Conservation (phyloP, 2,888 invertebrate genomes). For the Tipula lateralis region DNA sequence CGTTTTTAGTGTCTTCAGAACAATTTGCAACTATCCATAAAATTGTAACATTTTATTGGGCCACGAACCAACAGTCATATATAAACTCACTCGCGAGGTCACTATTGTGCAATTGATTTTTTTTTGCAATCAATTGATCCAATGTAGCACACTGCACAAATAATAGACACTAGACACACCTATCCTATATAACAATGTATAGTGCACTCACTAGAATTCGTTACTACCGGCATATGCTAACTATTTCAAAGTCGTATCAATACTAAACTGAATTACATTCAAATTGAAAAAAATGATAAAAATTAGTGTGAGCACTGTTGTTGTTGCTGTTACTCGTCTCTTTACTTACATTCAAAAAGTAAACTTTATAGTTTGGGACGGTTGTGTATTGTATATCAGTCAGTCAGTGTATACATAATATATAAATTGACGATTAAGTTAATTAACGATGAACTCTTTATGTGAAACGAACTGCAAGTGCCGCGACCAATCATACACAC, state of each 20-base stretch:
- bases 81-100: not conserved
- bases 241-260: not conserved
- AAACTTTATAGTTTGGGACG: not conserved
- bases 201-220: not conserved
- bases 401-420: not conserved
- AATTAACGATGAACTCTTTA: slow-evolving; percentile 11
- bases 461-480: not conserved
- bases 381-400: not conserved
- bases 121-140: not conserved
- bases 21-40: not conserved
- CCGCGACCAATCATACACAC: not conserved
- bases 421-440: not conserved
- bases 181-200: not conserved
- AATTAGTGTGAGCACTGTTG: not conserved
- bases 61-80: not conserved
- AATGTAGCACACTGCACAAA: not conserved
- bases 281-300: not conserved
- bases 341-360: not conserved
- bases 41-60: not conserved
- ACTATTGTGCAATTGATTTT: not conserved
- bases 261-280: slow-evolving; percentile 13
- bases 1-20: not conserved
- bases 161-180: not conserved
- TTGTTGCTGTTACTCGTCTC: not conserved
- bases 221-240: not conserved